Conservation (phyloP, 2,888 invertebrate genomes). For the Seira ritae region DNA sequence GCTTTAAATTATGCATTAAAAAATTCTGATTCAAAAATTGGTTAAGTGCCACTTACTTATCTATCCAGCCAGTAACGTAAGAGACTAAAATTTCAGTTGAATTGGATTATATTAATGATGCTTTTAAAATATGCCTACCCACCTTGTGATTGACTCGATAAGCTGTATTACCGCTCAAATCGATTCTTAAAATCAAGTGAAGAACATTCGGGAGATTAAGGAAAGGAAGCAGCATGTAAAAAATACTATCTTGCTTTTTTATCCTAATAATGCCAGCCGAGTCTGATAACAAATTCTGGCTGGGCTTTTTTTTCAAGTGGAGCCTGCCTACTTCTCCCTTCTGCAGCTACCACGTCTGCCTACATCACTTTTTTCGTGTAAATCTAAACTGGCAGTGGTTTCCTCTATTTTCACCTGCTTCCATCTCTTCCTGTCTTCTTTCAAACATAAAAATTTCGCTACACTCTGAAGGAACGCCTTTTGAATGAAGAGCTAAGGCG, state of each 20-base stretch:
- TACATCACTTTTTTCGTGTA: neutral
- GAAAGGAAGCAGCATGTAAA: slow-evolving; percentile 14
- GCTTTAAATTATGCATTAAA: too few relatives aligned
- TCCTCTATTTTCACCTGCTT: slow-evolving; percentile 10
- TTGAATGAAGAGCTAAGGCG: too few relatives aligned
- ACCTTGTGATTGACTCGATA: neutral
- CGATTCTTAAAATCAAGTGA: neutral
- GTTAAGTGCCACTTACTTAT: too few relatives aligned
- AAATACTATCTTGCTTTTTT: neutral
- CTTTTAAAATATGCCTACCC: too few relatives aligned
- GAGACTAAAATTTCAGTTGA: too few relatives aligned
- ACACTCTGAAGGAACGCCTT: too few relatives aligned
- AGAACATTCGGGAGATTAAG: neutral
- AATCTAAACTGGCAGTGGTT: neutral
- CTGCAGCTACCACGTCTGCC: neutral
- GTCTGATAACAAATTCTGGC: neutral
- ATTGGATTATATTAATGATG: too few relatives aligned
- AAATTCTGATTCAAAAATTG: too few relatives aligned
- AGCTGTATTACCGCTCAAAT: neutral
- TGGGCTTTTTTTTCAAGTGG: neutral
- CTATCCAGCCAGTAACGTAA: too few relatives aligned
- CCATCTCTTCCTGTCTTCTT: neutral
- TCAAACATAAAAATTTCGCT: too few relatives aligned
- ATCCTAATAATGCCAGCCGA: neutral
- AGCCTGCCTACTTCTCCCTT: too few relatives aligned